Evolutionary conservation across 2,113 vertebrate genomes (phyloP).

Genomic region (Crotalus horridus): DNA sequence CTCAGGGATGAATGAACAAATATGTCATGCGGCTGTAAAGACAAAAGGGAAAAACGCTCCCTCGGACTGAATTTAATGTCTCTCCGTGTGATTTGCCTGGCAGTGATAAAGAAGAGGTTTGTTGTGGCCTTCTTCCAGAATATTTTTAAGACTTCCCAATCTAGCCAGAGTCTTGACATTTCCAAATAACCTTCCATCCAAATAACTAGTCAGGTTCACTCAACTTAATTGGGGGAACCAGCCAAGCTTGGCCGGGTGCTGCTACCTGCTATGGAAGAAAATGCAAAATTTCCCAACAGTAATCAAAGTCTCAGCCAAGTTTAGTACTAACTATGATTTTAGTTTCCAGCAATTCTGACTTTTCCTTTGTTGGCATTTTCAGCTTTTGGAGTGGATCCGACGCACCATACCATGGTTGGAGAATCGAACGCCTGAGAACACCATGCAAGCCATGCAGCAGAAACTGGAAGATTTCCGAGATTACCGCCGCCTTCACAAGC

Average conservation of each 20-base stretch:
- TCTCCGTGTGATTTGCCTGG: neutral
- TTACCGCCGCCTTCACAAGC: constrained; percentile 94
- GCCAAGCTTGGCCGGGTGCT: neutral
- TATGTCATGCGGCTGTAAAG: constrained; percentile 10
- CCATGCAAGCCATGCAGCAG: constrained; percentile 99
- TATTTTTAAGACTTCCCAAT: neutral
- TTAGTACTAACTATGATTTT: neutral
- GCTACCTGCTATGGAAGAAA: neutral
- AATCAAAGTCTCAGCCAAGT: neutral
- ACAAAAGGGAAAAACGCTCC: neutral
- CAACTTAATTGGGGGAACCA: neutral
- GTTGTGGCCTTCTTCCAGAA: neutral
- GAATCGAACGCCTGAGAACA: constrained; percentile 90
- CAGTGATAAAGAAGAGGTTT: neutral
- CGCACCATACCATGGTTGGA: constrained; percentile 97
- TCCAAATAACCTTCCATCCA: neutral
- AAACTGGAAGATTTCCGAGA: constrained; percentile 98
- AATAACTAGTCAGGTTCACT: neutral
- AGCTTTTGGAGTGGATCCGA: constrained; percentile 97
- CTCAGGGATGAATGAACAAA: neutral
- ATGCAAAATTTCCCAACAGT: neutral
- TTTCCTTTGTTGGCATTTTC: neutral
- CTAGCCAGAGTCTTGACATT: neutral
- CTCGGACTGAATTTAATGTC: neutral
- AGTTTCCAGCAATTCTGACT: neutral